A percentile compares a stretch with the other conserved stretches of the same genome.
phyloP scores from a whole-genome alignment of 2,113 vertebrate genomes.

The Nibea albiflora region DNA sequence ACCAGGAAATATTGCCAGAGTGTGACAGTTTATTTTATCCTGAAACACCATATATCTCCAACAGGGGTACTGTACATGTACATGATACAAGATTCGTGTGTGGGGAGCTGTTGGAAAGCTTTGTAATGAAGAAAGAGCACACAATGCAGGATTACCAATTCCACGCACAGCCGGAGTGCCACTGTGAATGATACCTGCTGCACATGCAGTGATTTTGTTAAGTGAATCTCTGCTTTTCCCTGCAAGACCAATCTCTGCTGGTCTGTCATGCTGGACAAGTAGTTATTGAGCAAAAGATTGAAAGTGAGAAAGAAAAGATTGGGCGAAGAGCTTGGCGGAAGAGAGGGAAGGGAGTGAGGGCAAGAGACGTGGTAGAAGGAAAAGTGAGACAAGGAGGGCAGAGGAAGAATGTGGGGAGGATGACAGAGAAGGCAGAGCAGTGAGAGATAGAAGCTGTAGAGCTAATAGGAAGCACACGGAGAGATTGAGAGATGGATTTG shows the following conservation, averaged over 20 bases:
- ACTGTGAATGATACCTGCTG: slow-evolving; percentile 63
- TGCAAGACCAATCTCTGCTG: slow-evolving; percentile 61
- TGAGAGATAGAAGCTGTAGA: slow-evolving; percentile 21
- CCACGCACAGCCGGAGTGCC: slow-evolving; percentile 42
- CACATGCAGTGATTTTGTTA: slow-evolving; percentile 59
- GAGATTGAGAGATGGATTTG: slow-evolving; percentile 55
- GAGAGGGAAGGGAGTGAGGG: slow-evolving; percentile 1
- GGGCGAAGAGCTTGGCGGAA: neutral
- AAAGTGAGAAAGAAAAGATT: slow-evolving; percentile 55
- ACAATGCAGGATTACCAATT: slow-evolving; percentile 58
- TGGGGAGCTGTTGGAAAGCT: slow-evolving; percentile 15
- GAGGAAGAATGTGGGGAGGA: slow-evolving; percentile 40
- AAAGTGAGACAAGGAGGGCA: slow-evolving; percentile 13
- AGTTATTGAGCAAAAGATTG: slow-evolving; percentile 69
- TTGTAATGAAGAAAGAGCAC: slow-evolving; percentile 45
- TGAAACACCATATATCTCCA: slow-evolving; percentile 3
- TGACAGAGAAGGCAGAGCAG: slow-evolving; percentile 36
- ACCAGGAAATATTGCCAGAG: slow-evolving; percentile 27
- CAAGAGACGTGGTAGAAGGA: neutral
- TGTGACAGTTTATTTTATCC: slow-evolving; percentile 39
- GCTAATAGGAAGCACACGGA: slow-evolving; percentile 45
- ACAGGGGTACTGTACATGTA: slow-evolving; percentile 4
- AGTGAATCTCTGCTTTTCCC: slow-evolving; percentile 54
- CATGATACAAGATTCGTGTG: neutral
- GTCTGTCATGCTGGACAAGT: slow-evolving; percentile 62